Evolutionary conservation across 2,113 vertebrate genomes (phyloP).

Genomic region (Burhinus bistriatus): DNA sequence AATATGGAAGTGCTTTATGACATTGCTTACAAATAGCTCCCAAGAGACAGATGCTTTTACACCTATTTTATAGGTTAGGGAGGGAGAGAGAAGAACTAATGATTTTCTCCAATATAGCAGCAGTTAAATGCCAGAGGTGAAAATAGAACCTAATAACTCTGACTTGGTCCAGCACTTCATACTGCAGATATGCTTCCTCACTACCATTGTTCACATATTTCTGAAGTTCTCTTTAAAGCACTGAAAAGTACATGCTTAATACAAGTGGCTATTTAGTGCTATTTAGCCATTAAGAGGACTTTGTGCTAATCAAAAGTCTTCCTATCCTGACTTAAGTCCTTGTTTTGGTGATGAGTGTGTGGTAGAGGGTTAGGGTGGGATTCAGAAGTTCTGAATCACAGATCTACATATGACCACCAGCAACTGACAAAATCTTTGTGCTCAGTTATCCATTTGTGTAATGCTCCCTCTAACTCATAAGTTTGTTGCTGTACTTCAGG

Average conservation of each 20-base stretch:
- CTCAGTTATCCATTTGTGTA: not conserved
- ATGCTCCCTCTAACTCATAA: not conserved
- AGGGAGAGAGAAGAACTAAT: not conserved
- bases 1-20: slow-evolving; percentile 2
- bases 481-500: not conserved
- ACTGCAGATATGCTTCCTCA: not conserved
- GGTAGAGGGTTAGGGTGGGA: not conserved
- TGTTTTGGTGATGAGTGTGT: not conserved
- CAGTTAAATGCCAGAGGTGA: not conserved
- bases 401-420: not conserved
- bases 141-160: not conserved
- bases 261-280: not conserved
- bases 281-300: not conserved
- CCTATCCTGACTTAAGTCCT: not conserved
- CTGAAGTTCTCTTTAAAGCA: not conserved
- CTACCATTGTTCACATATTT: not conserved
- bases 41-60: not conserved
- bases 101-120: not conserved
- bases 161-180: not conserved
- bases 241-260: not conserved
- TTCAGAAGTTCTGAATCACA: not conserved
- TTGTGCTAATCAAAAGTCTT: not conserved
- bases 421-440: not conserved
- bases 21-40: not conserved
- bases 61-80: slow-evolving; percentile 7